Evolutionary conservation across 2,797 vertebrate species (phyloP), one percentile per base, ranked within the genome.

Genomic region (Hylomyscus alleni): DNA sequence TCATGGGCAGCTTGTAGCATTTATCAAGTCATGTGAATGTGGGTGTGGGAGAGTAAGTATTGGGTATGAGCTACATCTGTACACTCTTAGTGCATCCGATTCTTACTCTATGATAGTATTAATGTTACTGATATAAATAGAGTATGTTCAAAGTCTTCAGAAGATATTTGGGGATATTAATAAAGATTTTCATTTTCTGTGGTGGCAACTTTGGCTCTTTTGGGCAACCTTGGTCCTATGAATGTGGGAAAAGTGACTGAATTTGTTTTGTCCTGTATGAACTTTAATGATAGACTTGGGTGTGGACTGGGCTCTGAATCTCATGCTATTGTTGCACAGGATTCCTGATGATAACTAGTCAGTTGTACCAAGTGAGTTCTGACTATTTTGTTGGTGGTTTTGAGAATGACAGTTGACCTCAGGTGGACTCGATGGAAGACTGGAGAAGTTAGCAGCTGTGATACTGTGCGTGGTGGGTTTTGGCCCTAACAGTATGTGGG

Each of bases 381-480:
- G 99, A 99, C 98, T 98, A 94, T 98, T 99, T 96, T 99, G 99
- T 90, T 99, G 99, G 99, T 99, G 99, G 99, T 99, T 99, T 90
- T 99, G 99, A 95, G 99, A 99, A 98, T 99, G 99, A 91, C 99
- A 99, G 97, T 99, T 99, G 67, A 99, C 99, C 3, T 99, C 99
- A 2, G 99, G 99, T 90, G 99, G 99, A 89, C 99, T 99, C 93
- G 99, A 99, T 0, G 99, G 99, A 93, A 99, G 99, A 47, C 99
- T 99, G 1, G 99, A 99, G 98, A 99, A 99, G 99, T 99, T 99
- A 95, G 99, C 99, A 62, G 99, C 99, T 95, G 99, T 99, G 31
- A 0, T 99, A 99, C 96, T 99, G 99, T 96, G 99, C 99, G 0
- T 99, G 99, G 99, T 99, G 99, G 99, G 99, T 99, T 99, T 98